A percentile compares a stretch with the other conserved stretches of the same genome.
These are phyloP conservation scores for Leptoclinus maculatus DNA, from an alignment of 2,797 vertebrate species.

Conservation along the genomic window DNA sequence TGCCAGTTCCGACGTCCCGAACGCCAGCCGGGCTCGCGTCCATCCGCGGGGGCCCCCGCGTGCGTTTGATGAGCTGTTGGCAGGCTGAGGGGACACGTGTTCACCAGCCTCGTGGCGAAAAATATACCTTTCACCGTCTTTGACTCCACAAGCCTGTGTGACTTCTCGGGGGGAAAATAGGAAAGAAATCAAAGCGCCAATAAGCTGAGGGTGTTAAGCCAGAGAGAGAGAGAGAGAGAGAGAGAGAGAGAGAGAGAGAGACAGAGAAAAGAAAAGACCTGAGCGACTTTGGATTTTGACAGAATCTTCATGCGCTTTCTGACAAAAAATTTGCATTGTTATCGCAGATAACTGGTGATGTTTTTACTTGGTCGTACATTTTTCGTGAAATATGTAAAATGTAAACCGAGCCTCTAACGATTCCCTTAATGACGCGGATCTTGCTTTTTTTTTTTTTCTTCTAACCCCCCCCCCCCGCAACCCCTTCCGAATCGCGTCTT, in stretches of 20 bases:
- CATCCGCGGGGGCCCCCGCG: conserved; percentile 61
- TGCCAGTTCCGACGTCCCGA: conserved; percentile 63
- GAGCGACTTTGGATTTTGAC: conserved; percentile 84
- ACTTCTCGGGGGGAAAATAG: conserved; percentile 72
- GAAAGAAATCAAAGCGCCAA: conserved; percentile 79
- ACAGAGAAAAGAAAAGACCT: conserved; percentile 74
- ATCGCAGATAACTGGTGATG: conserved; percentile 85
- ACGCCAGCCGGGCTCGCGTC: conserved; percentile 71
- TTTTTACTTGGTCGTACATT: conserved; percentile 85
- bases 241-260: background rate
- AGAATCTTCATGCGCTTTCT: conserved; percentile 79
- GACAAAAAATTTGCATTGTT: conserved; percentile 86
- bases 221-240: conserved; percentile 28
- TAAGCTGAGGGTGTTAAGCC: conserved; percentile 80
- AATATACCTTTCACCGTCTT: conserved; percentile 79
- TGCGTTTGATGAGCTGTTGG: conserved; percentile 84
- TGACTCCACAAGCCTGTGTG: conserved; percentile 75
- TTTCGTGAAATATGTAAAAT: conserved; percentile 84
- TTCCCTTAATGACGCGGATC: conserved; percentile 85
- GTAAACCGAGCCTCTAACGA: conserved; percentile 83
- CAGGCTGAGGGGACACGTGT: conserved; percentile 78
- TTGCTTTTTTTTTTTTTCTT: conserved; percentile 63
- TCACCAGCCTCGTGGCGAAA: conserved; percentile 78
- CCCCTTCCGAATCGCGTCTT: conserved; percentile 80
- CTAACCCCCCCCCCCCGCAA: conserved; percentile 24